phyloP scores from a whole-genome alignment of 2,888 invertebrate genomes.

The Pollenia amentaria region DNA sequence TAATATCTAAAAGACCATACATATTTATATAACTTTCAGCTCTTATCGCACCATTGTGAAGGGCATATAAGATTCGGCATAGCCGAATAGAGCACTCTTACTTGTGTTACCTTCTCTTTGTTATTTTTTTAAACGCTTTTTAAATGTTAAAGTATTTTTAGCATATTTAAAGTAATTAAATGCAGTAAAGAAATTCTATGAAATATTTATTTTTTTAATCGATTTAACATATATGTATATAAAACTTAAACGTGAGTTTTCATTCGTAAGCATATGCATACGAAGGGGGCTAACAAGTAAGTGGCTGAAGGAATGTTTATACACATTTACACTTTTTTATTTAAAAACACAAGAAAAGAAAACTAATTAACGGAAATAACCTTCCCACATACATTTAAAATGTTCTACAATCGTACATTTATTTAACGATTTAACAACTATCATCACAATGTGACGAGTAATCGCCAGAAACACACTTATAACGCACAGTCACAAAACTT shows the following conservation, averaged over 20 bases:
- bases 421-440: too few relatives aligned
- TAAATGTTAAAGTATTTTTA: background rate
- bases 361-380: too few relatives aligned
- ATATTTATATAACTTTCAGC: too few relatives aligned
- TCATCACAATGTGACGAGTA: too few relatives aligned
- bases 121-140: background rate
- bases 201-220: constrained; percentile 6
- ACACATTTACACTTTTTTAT: too few relatives aligned
- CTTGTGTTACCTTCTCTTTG: background rate
- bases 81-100: background rate
- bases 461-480: background rate
- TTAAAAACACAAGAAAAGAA: too few relatives aligned
- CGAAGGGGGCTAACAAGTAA: background rate
- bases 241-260: background rate
- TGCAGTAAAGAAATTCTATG: background rate
- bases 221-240: background rate
- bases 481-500: constrained; percentile 9
- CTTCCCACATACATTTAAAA: too few relatives aligned
- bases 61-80: too few relatives aligned
- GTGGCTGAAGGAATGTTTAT: too few relatives aligned
- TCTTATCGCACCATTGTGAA: too few relatives aligned
- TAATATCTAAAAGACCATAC: too few relatives aligned
- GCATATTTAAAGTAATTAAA: background rate
- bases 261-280: background rate
- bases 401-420: too few relatives aligned